A percentile compares a stretch with the other conserved stretches of the same genome.
phyloP scores from a whole-genome alignment of 1,140 invertebrate genomes.

The Heliconius himera region DNA sequence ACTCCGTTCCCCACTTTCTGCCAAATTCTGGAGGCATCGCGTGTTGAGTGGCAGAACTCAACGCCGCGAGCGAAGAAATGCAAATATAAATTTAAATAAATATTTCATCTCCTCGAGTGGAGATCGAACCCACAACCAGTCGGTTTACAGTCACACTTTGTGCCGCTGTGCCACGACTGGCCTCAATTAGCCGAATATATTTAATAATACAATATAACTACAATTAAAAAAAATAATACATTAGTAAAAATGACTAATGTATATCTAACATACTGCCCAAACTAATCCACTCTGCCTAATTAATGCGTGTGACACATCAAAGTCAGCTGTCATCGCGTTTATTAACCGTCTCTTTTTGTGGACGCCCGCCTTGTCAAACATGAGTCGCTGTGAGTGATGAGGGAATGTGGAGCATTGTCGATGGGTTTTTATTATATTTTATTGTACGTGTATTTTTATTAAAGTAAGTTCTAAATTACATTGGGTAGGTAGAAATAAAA shows the following conservation, averaged over 20 bases:
- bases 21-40: no score
- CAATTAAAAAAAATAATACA: neutral
- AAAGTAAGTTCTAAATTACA: no score
- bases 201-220: neutral
- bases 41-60: no score
- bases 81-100: no score
- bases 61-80: no score
- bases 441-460: neutral
- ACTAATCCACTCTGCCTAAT: slow-evolving; percentile 47
- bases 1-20: no score
- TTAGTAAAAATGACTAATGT: neutral
- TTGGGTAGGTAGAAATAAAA: no score
- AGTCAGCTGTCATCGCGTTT: slow-evolving; percentile 56
- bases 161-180: no score
- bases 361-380: slow-evolving; percentile 55
- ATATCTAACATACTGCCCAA: neutral
- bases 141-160: no score
- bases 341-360: slow-evolving; percentile 55
- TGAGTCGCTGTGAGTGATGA: slow-evolving; percentile 23
- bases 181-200: neutral
- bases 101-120: no score
- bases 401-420: neutral
- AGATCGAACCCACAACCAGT: no score
- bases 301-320: slow-evolving; percentile 68
- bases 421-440: neutral